Base-by-base conservation (phyloP, 1,140 invertebrate species). In the Brachionus koreanus region DNA sequence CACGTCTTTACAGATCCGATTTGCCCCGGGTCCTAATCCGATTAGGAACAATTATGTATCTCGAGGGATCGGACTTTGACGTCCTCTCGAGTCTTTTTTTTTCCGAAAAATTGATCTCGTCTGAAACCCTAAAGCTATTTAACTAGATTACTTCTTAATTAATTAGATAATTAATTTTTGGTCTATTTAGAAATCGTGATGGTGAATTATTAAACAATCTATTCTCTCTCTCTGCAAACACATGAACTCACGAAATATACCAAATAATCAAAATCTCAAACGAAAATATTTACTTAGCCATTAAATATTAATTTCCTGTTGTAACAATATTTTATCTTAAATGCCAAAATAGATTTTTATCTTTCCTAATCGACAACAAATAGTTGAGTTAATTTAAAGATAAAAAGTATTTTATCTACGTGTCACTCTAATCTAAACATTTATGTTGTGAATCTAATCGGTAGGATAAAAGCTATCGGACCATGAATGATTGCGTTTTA, bases 301-400 rank as follows among this genome's bases (percentile, higher is more conserved):
- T 69, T 69, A 69, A 69, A 69, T 69, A 69, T 39, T 37, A 69
- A 69, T 69, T 69, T 69, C 65, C 65, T 69, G 65, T 42, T 19
- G 5, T 37, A 69, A n/a, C 33, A 9, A 69, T 42, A 69, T 39
- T 37, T 37, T 69, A 69, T 69, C 65, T 69, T 23, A 39, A 39
- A 39, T 39, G n/a, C 33, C 37, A 63, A 63, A 9, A 69, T 19
- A 69, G 37, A 37, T 65, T 33, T 65, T 65, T 65, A 33, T 65
- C 33, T 39, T 69, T 69, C 39, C 37, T 42, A 65, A 65, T 65
- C 63, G 63, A 65, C 63, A 35, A 12, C 33, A 2, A 57, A 39
- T 42, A 37, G 65, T 69, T 39, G 65, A 67, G 25, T 35, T 35
- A 39, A 57, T 23, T 16, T 33, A n/a, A 65, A 65, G 63, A 65